Base-by-base conservation (phyloP, 2,113 vertebrate species). In the Genyomyrus donnyi region DNA sequence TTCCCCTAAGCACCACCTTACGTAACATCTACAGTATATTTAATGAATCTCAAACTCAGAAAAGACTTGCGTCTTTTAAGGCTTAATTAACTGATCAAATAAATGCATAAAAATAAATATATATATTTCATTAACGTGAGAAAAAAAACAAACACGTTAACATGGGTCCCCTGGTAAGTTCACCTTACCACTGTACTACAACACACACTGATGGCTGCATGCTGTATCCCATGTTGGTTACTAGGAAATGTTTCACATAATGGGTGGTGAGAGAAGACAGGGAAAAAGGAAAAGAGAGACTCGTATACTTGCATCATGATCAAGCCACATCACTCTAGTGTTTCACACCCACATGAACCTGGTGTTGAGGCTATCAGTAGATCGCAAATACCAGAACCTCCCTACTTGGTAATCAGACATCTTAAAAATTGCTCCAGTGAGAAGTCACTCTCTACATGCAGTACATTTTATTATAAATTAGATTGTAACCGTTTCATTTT, bases 1-100 rank as follows among this genome's bases (percentile, higher is more conserved):
- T 46, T 66, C 46, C 49, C 46, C 66, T 46, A 87, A 17, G 17
- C 90, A 85, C 50, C 88, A 50, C 87, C 53, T 88, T 88, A 15
- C 52, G 5, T 24, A 46, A 52, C 48, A 80, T 80, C 31, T 48
- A 80, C n/a, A 35, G 48, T 35, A 24, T 24, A 89, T 74, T 70
- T 13, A 31, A n/a, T 50, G 15, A 50, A 49, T 24, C 8, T 74
- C 5, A 48, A 49, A 31, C 62, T 70, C 31, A 66, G n/a, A 66
- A 66, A 66, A 66, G 5, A 66, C 58, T 27, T 66, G 58, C 9
- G 0, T 11, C 19, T 5, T 27, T 66, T 66, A 66, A 66, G n/a
- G 8, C 24, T 66, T 53, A 52, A 52, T 1, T 24, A 62, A 62
- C 24, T 66, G 24, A 27, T 66, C 39, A 39, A 39, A 39, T 39